phyloP scores from a whole-genome alignment of 2,888 invertebrate species.

The Ditylenchus weischeri region DNA sequence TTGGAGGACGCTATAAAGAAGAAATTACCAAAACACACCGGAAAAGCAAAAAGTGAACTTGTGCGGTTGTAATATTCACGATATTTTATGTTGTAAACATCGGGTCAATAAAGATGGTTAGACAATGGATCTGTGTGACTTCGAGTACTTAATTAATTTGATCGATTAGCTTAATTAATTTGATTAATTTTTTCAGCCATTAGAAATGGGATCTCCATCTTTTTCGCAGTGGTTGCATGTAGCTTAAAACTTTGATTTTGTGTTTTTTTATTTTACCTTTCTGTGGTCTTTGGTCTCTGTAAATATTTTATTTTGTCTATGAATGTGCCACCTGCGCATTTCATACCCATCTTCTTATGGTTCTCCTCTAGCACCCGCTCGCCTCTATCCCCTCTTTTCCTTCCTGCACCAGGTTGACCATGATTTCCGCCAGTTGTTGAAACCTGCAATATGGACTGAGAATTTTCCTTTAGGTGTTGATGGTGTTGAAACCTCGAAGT shows the following conservation, averaged over 20 bases:
- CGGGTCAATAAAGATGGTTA: background rate
- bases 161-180: background rate
- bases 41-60: constrained; percentile 51
- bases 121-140: too few relatives aligned
- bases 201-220: background rate
- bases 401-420: background rate
- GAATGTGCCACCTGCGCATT: background rate
- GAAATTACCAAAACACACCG: constrained; percentile 82
- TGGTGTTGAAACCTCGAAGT: too few relatives aligned
- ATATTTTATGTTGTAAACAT: background rate
- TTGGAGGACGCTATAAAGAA: constrained; percentile 88
- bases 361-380: constrained; percentile 16
- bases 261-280: constrained; percentile 7
- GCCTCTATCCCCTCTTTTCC: constrained; percentile 1
- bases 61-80: constrained; percentile 4
- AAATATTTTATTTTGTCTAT: background rate
- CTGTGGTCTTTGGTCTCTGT: constrained; percentile 11
- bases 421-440: background rate
- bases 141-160: too few relatives aligned
- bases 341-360: background rate
- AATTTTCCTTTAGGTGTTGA: too few relatives aligned
- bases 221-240: constrained; percentile 6
- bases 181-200: background rate
- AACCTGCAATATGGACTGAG: constrained; percentile 7
- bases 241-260: background rate